Percentiles rank a stretch among this genome's conserved stretches.
Conservation (phyloP, 1,140 invertebrate genomes). For the Megalonaias nervosa region DNA sequence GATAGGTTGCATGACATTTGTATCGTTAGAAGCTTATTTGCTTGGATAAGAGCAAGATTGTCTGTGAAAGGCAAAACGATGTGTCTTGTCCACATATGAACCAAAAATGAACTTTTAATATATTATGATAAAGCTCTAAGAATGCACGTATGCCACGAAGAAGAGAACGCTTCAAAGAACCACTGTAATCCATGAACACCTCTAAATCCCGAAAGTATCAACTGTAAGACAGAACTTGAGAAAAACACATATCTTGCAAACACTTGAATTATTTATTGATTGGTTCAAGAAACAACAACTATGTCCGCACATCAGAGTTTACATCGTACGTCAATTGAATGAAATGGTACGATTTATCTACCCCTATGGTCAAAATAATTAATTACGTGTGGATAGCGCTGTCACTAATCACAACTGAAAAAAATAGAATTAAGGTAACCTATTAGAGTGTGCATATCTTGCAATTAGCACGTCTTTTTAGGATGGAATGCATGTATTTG, state of each 20-base stretch:
- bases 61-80: constrained; percentile 15
- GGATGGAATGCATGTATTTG: not conserved
- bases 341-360: constrained; percentile 9
- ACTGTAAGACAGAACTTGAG: constrained; percentile 23
- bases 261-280: constrained; percentile 29
- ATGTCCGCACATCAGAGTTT: constrained; percentile 26
- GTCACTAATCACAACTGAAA: constrained; percentile 10
- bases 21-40: constrained; percentile 20
- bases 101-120: constrained; percentile 6
- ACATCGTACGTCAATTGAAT: constrained; percentile 15
- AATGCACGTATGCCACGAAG: constrained; percentile 11
- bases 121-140: not conserved
- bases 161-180: constrained; percentile 11
- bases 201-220: constrained; percentile 11
- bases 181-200: constrained; percentile 14
- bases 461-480: not conserved
- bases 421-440: constrained; percentile 12
- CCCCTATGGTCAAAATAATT: constrained; percentile 24
- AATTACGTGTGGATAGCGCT: constrained; percentile 23
- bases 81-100: no score
- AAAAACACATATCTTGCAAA: constrained; percentile 7
- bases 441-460: constrained; percentile 30
- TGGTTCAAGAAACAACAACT: constrained; percentile 18
- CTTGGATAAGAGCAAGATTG: constrained; percentile 35
- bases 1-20: constrained; percentile 26